These are phyloP conservation scores for Actinopyga echinites DNA, from an alignment of 53 echinoderm and acorn worm species.

Conservation along the genomic window DNA sequence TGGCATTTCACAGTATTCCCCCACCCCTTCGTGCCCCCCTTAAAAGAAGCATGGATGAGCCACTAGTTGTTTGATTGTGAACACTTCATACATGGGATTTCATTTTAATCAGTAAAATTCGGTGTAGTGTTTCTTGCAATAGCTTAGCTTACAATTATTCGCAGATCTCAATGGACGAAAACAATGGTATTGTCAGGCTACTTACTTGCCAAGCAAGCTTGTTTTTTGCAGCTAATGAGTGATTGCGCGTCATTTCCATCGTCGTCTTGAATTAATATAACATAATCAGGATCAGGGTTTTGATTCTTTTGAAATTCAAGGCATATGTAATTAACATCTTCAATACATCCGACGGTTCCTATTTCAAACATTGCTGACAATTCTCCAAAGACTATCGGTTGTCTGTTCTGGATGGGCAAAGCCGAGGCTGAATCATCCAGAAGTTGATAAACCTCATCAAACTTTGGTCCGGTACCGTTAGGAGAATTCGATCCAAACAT, in stretches of 20 bases:
- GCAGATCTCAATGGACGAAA: no score
- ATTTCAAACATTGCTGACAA: neutral
- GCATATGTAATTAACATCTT: slow-evolving; percentile 21
- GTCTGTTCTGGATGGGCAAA: neutral
- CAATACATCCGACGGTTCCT: slow-evolving; percentile 18
- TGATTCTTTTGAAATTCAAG: slow-evolving; percentile 30
- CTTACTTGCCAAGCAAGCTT: slow-evolving; percentile 20
- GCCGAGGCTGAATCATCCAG: neutral
- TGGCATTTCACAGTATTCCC: no score
- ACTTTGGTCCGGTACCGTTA: slow-evolving; percentile 4
- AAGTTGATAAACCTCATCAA: slow-evolving; percentile 25
- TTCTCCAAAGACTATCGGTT: slow-evolving; percentile 2
- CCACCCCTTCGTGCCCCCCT: no score
- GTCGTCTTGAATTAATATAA: slow-evolving; percentile 13
- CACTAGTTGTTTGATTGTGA: no score
- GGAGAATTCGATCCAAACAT: slow-evolving; percentile 14
- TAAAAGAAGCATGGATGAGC: no score
- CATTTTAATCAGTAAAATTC: no score
- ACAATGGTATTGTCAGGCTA: no score
- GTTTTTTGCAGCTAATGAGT: slow-evolving; percentile 6
- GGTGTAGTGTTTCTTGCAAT: no score
- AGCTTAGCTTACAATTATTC: no score
- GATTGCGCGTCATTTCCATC: slow-evolving; percentile 13
- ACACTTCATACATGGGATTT: no score
- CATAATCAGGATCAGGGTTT: slow-evolving; percentile 32